Evolutionary conservation across 2,888 invertebrate species (phyloP).

Genomic region (Crepidodera aurea): DNA sequence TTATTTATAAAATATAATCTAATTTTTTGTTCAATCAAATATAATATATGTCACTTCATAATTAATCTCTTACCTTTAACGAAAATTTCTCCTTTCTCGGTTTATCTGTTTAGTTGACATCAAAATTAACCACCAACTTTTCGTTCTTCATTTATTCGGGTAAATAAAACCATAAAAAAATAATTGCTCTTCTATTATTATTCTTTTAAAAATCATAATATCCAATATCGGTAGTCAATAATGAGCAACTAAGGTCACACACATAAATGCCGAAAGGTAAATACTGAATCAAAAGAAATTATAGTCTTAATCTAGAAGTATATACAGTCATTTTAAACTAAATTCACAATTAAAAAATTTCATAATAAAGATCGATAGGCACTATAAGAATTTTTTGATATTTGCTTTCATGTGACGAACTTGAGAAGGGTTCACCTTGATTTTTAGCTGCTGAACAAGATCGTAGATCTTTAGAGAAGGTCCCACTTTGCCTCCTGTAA

Average conservation of each 20-base stretch:
- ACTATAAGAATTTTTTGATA: constrained; percentile 73
- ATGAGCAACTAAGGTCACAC: constrained; percentile 39
- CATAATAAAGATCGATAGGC: constrained; percentile 49
- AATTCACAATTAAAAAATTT: constrained; percentile 13
- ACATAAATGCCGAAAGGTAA: constrained; percentile 33
- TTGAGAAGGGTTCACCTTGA: constrained; percentile 80
- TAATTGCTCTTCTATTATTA: constrained; percentile 20
- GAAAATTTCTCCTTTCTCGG: too few relatives aligned
- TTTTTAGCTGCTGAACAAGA: constrained; percentile 89
- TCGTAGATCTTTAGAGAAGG: constrained; percentile 93
- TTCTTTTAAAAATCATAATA: constrained; percentile 14
- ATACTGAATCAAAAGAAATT: constrained; percentile 38
- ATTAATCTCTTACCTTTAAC: too few relatives aligned
- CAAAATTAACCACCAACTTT: too few relatives aligned
- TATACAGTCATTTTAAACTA: constrained; percentile 10
- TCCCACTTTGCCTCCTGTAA: constrained; percentile 93
- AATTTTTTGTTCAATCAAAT: too few relatives aligned
- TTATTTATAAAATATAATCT: too few relatives aligned
- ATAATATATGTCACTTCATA: too few relatives aligned
- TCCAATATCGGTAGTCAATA: neutral
- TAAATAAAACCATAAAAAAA: constrained; percentile 16
- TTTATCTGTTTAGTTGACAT: too few relatives aligned
- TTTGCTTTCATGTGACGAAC: constrained; percentile 70
- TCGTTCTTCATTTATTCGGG: too few relatives aligned
- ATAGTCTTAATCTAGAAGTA: constrained; percentile 27